phyloP scores from a whole-genome alignment of 2,113 vertebrate genomes.

The Colius striatus region DNA sequence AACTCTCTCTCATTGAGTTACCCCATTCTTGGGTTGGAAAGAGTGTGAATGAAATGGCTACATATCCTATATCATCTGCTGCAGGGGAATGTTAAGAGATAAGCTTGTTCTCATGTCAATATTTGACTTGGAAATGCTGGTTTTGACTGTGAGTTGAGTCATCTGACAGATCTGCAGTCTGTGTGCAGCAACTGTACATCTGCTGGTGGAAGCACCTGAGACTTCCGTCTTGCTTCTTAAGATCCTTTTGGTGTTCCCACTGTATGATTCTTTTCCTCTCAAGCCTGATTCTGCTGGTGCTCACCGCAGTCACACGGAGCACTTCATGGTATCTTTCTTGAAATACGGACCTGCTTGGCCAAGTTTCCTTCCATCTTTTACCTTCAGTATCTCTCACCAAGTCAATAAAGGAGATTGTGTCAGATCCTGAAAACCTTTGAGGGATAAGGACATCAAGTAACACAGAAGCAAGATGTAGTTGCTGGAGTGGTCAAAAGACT shows the following conservation, averaged over 20 bases:
- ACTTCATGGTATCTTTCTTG: fast-evolving
- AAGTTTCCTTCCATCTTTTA: not conserved
- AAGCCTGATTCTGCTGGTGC: not conserved
- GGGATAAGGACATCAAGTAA: not conserved
- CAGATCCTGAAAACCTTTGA: not conserved
- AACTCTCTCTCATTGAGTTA: not conserved
- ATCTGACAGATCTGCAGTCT: not conserved
- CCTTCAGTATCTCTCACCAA: not conserved
- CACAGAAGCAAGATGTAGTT: not conserved
- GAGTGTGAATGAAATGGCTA: not conserved
- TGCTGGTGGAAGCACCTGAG: not conserved
- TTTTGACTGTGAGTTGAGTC: not conserved
- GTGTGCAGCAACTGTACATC: not conserved
- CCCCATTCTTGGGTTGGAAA: not conserved
- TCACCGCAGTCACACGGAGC: not conserved
- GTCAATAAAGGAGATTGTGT: fast-evolving
- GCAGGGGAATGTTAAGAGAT: not conserved
- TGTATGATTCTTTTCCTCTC: not conserved
- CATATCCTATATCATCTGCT: not conserved
- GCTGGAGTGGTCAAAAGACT: fast-evolving
- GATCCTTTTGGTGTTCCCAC: not conserved
- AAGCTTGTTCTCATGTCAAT: not conserved
- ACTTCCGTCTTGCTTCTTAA: not conserved
- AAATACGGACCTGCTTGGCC: not conserved
- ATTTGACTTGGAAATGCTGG: not conserved